Conservation (phyloP, 1,140 invertebrate species). For the Drosophila tsacasi region DNA sequence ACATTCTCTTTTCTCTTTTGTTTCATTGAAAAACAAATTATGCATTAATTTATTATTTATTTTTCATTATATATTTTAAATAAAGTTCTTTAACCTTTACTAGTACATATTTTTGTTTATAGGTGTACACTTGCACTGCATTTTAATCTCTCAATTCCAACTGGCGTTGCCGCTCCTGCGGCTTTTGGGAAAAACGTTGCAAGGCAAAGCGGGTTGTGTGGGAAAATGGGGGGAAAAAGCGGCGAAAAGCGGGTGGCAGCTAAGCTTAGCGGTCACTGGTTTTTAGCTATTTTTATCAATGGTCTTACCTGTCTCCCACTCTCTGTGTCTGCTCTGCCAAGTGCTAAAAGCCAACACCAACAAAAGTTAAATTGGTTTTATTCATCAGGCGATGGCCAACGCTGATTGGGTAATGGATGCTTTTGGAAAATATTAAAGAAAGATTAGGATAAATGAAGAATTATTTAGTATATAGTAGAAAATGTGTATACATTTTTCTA, state of each 20-base stretch:
- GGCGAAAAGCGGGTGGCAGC: slow-evolving; percentile 12
- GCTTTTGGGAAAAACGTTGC: slow-evolving; percentile 36
- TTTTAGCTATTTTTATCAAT: slow-evolving; percentile 31
- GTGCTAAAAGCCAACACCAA: slow-evolving; percentile 28
- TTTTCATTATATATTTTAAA: neutral
- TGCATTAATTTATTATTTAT: neutral
- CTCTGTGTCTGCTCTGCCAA: neutral
- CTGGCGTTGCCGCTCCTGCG: slow-evolving; percentile 38
- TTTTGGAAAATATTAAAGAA: slow-evolving; percentile 3
- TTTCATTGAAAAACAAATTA: neutral
- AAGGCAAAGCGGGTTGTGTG: slow-evolving; percentile 13
- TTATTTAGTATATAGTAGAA: neutral
- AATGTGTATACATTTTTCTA: too few relatives aligned
- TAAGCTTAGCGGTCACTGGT: slow-evolving; percentile 30
- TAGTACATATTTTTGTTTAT: neutral
- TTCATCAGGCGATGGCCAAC: slow-evolving; percentile 10
- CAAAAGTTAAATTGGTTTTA: slow-evolving; percentile 33
- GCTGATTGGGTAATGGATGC: slow-evolving; percentile 22
- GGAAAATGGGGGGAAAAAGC: slow-evolving; percentile 8
- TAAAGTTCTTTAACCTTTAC: neutral
- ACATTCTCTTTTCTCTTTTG: fast-evolving
- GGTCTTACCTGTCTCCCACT: neutral
- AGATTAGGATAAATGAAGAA: neutral
- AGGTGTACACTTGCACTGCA: slow-evolving; percentile 35
- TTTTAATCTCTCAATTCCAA: slow-evolving; percentile 78